Conservation (phyloP, 2,888 invertebrate species). For the Tortricodes alternella region DNA sequence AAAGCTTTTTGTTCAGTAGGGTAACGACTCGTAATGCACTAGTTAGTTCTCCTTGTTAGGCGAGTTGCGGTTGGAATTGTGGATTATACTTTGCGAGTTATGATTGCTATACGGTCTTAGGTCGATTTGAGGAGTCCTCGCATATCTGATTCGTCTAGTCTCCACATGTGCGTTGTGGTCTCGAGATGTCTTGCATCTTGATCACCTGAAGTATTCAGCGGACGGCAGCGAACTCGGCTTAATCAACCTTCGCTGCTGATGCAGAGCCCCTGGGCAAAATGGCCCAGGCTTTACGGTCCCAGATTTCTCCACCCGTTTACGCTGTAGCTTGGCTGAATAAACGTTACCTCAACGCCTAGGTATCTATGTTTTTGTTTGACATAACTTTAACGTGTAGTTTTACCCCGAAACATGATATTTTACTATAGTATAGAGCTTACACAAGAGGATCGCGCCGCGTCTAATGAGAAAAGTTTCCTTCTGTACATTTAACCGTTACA, state of each 20-base stretch:
- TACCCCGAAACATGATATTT: conserved; percentile 12
- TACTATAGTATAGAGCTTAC: conserved; percentile 9
- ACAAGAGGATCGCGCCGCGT: conserved; percentile 31
- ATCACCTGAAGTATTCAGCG: conserved; percentile 55
- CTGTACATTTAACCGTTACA: conserved; percentile 19
- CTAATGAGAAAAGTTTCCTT: conserved; percentile 41
- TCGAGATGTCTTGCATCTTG: conserved; percentile 35
- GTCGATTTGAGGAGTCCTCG: conserved; percentile 37
- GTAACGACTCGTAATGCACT: conserved; percentile 37
- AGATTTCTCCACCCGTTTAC: conserved; percentile 14
- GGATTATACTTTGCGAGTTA: no score
- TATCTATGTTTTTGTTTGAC: conserved; percentile 21
- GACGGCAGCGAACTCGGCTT: conserved; percentile 32
- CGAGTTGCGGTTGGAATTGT: conserved; percentile 35
- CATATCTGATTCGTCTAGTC: conserved; percentile 19
- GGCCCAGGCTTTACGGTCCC: conserved; percentile 31
- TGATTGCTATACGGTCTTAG: conserved; percentile 65
- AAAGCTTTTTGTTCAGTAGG: conserved; percentile 19
- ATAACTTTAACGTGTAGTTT: conserved; percentile 10
- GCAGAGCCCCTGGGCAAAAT: conserved; percentile 30
- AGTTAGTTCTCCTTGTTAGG: conserved; percentile 44
- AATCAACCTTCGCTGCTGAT: conserved; percentile 43
- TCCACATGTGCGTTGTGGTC: not conserved
- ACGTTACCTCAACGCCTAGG: conserved; percentile 14
- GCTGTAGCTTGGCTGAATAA: conserved; percentile 31